Evolutionary conservation across 2,888 invertebrate species (phyloP).

Genomic region (Drosophila subsilvestris): DNA sequence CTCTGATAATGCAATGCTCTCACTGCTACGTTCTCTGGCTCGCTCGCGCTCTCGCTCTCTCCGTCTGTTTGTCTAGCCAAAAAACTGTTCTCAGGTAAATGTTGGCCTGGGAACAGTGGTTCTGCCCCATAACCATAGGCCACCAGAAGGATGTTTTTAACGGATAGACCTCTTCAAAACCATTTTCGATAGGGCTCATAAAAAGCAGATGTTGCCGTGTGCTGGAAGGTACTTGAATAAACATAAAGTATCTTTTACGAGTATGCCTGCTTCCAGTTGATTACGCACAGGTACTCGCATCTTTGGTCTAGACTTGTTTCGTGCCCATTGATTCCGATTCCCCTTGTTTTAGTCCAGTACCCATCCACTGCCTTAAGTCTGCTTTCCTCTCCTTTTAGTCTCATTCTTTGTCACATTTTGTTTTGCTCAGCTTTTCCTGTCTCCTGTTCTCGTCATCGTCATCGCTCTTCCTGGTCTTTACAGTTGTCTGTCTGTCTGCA

Average conservation of each 20-base stretch:
- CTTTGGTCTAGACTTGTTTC: neutral
- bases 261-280: neutral
- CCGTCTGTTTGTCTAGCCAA: neutral
- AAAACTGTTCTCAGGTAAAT: conserved; percentile 60
- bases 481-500: conserved; percentile 44
- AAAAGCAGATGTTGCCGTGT: neutral
- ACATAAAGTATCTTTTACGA: neutral
- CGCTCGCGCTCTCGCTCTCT: neutral
- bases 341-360: neutral
- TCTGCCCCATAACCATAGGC: neutral
- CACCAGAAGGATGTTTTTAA: neutral
- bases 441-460: conserved; percentile 18
- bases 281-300: neutral
- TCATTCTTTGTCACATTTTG: conserved; percentile 50
- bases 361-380: neutral
- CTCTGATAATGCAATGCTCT: conserved; percentile 13
- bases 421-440: conserved; percentile 68
- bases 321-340: conserved; percentile 1
- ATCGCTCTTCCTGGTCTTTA: conserved; percentile 66
- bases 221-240: neutral
- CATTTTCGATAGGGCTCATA: neutral
- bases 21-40: conserved; percentile 44
- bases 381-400: conserved; percentile 1
- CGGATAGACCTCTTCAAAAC: neutral
- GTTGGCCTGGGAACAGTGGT: conserved; percentile 58